A percentile compares a stretch with the other conserved stretches of the same genome.
These are phyloP conservation scores for Papio anubis DNA, from an alignment of 2,113 vertebrate species.

Conservation along the genomic window DNA sequence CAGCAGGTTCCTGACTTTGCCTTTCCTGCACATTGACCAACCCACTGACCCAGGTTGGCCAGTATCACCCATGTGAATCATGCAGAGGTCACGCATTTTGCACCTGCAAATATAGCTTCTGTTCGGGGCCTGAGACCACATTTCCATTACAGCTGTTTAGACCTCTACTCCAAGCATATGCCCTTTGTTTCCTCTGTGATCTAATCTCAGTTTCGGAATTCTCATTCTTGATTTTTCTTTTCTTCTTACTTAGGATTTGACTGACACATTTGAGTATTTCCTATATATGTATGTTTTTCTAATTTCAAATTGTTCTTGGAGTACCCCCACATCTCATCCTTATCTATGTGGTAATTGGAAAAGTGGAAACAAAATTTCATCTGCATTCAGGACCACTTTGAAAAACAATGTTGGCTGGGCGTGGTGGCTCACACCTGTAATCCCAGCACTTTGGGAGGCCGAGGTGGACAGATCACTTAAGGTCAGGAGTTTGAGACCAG, in stretches of 20 bases:
- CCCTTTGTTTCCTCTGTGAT: not conserved
- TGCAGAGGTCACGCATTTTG: not conserved
- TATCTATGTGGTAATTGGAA: not conserved
- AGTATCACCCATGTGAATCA: not conserved
- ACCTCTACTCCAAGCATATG: not conserved
- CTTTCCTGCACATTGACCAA: not conserved
- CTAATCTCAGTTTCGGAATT: not conserved
- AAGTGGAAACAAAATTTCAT: not conserved
- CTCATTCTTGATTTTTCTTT: constrained; percentile 1
- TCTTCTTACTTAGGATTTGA: not conserved
- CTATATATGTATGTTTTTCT: not conserved
- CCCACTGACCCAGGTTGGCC: not conserved
- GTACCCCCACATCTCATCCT: not conserved
- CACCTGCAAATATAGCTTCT: not conserved
- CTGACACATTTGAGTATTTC: not conserved
- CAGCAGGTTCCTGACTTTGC: too few species aligned
- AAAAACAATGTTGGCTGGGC: not conserved
- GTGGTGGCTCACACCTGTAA: too few species aligned
- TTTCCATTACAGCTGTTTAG: not conserved
- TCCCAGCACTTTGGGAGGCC: too few species aligned
- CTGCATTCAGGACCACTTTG: not conserved
- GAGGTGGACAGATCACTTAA: too few species aligned
- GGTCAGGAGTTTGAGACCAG: too few species aligned
- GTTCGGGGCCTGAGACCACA: not conserved
- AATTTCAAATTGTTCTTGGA: not conserved